Evolutionary conservation across 2,797 vertebrate species (phyloP).

Genomic region (Leucoraja ocellata): DNA sequence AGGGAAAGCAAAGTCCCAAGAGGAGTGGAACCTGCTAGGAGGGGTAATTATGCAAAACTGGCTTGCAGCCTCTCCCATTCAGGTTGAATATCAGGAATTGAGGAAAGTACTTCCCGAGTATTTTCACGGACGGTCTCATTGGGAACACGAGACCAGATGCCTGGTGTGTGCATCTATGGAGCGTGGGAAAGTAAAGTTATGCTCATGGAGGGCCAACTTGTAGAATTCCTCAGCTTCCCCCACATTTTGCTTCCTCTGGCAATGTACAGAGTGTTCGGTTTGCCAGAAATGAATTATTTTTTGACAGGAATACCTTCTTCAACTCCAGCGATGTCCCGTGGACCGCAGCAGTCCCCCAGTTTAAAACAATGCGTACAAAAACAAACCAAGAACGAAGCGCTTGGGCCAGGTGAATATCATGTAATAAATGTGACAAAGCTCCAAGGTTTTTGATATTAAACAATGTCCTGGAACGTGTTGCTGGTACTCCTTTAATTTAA

Average conservation of each 20-base stretch:
- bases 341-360: neutral
- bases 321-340: neutral
- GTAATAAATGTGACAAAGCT: neutral
- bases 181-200: neutral
- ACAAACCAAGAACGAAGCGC: neutral
- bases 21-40: too few species aligned
- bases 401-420: neutral
- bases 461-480: conserved; percentile 3
- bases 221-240: neutral
- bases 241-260: neutral
- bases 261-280: neutral
- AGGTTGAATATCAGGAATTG: neutral
- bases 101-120: neutral
- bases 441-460: conserved; percentile 5
- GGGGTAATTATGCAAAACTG: neutral
- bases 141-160: neutral
- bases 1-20: too few species aligned
- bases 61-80: neutral
- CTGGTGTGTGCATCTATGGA: neutral
- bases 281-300: neutral
- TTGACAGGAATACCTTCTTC: neutral
- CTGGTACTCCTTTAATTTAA: conserved; percentile 8
- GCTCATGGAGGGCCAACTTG: neutral
- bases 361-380: neutral
- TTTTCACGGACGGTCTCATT: neutral